Base-by-base conservation (phyloP, 1,140 invertebrate genomes). In the Drosophila seguyi region DNA sequence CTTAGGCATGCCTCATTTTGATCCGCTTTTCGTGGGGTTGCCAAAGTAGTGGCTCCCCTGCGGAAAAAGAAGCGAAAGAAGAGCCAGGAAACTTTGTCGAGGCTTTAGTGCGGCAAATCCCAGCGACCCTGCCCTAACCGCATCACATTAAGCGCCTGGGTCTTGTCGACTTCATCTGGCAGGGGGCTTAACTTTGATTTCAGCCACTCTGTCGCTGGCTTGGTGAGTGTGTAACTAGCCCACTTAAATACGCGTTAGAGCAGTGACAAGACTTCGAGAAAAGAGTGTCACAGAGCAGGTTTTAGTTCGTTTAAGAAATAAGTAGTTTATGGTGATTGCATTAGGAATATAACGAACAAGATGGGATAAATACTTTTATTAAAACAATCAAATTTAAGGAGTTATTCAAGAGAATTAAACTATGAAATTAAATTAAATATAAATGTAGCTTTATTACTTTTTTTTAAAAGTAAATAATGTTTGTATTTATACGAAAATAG, bases 171-270 rank as follows among this genome's bases (percentile, higher is more conserved):
- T 72, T 72, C 68, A 72, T 72, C 67, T 71, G 68, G 68, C 68
- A 71, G 34, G 44, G 36, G 47, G 69, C 69, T 73, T 73, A 73
- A 72, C 69, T 73, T 73, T 73, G 69, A 73, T 73, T 73, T 73
- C 44, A 59, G 53, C 38, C 44, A 45, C 65, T 39, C 66, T 31
- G 31, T 48, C 39, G 14, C 34, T n/a, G 34, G 14, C 34, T 20
- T 18, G 18, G 18, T 36, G 60, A 72, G 38, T 71, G 77, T 60
- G 52, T 74, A 90, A 88, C 85, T 90, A 84, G 82, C 61, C 60
- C 85, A 84, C 84, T 90, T 90, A 84, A 90, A 90, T 55, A 62
- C 65, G 77, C 84, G 84, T 87, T 84, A 83, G 79, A 65, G 59
- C 69, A 47, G 66, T 50, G 85, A 83, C 74, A 63, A 34, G 72